Conservation (phyloP, 1,140 invertebrate species). For the Hylaeus anthracinus region DNA sequence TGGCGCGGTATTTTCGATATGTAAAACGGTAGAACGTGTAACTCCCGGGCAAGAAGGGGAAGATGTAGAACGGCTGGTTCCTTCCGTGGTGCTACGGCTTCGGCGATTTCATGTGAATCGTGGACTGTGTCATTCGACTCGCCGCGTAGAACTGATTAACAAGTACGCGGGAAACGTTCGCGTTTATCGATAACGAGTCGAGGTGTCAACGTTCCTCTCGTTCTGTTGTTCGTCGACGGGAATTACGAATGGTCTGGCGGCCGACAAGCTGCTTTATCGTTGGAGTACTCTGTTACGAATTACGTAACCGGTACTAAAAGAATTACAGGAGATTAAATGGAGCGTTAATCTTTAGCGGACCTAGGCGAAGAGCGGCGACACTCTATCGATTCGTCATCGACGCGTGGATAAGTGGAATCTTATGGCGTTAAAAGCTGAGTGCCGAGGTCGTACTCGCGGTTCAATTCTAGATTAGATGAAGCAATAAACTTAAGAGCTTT, state of each 20-base stretch:
- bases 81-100: conserved; percentile 43
- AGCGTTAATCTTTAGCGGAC: background rate
- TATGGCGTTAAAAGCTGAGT: conserved; percentile 15
- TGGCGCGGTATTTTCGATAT: conserved; percentile 50
- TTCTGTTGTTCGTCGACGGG: background rate
- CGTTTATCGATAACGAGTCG: background rate
- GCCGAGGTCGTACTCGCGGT: conserved; percentile 47
- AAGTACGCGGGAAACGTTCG: background rate
- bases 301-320: background rate
- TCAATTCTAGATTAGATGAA: conserved; percentile 70
- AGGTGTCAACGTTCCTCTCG: background rate
- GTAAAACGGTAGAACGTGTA: conserved; percentile 2
- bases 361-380: background rate
- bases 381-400: conserved; percentile 2
- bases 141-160: conserved; percentile 11
- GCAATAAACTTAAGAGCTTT: conserved; percentile 78
- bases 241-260: too few relatives aligned
- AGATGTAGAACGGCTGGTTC: conserved; percentile 24
- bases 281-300: too few relatives aligned
- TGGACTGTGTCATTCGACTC: background rate
- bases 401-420: background rate
- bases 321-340: background rate
- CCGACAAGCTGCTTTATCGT: too few relatives aligned
- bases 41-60: background rate
- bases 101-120: conserved; percentile 12